phyloP scores from a whole-genome alignment of 2,797 vertebrate genomes.

The Denticeps clupeoides region DNA sequence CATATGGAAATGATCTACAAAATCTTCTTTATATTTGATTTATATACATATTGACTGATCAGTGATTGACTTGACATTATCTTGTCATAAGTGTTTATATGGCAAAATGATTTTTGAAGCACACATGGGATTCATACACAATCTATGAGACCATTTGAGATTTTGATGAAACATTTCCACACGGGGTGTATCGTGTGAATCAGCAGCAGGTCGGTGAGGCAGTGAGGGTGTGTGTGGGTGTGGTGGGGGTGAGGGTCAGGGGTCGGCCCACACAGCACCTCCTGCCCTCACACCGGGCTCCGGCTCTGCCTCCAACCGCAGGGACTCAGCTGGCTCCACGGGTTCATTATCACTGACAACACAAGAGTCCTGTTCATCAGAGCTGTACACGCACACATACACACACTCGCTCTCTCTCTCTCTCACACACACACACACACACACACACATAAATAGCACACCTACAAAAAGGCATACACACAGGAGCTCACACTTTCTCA shows the following conservation, averaged over 20 bases:
- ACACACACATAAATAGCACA: background rate
- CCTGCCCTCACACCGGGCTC: constrained; percentile 47
- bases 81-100: no score
- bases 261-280: constrained; percentile 46
- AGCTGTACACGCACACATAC: constrained; percentile 8
- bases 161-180: no score
- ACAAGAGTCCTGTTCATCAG: constrained; percentile 32
- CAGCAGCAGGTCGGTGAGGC: background rate
- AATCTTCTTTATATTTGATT: no score
- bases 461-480: constrained; percentile 3
- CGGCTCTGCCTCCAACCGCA: constrained; percentile 40
- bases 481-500: background rate
- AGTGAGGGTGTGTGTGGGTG: background rate
- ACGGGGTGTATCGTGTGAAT: background rate
- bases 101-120: no score
- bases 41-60: no score
- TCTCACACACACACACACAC: background rate
- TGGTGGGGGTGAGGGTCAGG: background rate
- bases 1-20: no score
- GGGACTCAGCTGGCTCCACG: constrained; percentile 44
- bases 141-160: no score
- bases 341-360: constrained; percentile 52
- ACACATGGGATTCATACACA: no score
- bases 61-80: no score
- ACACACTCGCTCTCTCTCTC: background rate